Base-by-base conservation (phyloP, 37 sponge, comb jelly and placozoan species). In the Cliona cf. orientalis region DNA sequence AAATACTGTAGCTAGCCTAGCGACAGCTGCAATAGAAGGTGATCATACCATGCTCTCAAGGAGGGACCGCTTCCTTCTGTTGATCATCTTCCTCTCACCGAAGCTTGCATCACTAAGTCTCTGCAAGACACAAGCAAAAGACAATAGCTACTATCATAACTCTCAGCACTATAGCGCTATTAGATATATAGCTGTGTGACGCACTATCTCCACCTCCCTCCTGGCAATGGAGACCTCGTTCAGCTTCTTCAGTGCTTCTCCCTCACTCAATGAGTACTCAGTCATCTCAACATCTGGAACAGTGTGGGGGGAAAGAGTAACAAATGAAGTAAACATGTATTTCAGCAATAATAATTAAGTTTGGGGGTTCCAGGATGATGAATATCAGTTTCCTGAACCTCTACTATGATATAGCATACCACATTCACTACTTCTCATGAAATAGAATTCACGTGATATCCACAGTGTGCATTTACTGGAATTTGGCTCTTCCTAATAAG, bases 181-280 rank as follows among this genome's bases (percentile, higher is more conserved):
- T n/a, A n/a, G n/a, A 12, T 63, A 17, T 17, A 75, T 60, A 23
- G 28, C 29, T n/a, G n/a, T n/a, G n/a, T n/a, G 1, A 11, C 87
- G 60, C 64, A 94, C 95, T 69, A 95, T 42, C 42, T 92, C 94
- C 36, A 95, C 88, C 58, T 95, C 93, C 73, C 92, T 92, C 75
- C 75, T 90, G 22, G 94, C 71, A 11, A 95, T 72, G 23, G 93
- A 71, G 36, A 97, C 96, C 23, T 62, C 28, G n/a, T 90, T 87
- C 21, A 97, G 63, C 23, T 76, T 58, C 71, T 90, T 93, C 32
- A 90, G 78, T 2, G 72, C 91, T 33, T 84, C 84, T 37, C 55
- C 38, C 74, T 97, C 98, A 0, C 81, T 60, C 65, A 95, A 55
- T 44, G 38, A 46, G 67, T 87, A 90, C 73, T 95, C 86, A 21